Conservation (phyloP, 1,140 invertebrate genomes). For the Protaetia brevitarsis region DNA sequence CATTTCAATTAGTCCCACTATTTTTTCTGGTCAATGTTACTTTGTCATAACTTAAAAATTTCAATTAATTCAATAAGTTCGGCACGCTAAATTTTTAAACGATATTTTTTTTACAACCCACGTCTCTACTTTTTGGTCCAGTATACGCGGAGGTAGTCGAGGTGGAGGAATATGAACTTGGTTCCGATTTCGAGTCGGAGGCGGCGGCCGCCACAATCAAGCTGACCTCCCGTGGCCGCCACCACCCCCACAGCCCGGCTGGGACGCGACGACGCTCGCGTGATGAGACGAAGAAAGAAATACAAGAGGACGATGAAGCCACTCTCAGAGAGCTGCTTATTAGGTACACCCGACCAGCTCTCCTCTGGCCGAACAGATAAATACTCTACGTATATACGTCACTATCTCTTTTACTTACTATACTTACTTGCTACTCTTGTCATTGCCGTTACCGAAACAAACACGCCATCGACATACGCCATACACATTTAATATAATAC, state of each 20-base stretch:
- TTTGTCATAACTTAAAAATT: not conserved
- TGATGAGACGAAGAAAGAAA: constrained; percentile 51
- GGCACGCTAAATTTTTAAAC: not conserved
- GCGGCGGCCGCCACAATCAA: constrained; percentile 43
- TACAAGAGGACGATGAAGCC: constrained; percentile 76
- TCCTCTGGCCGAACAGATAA: not conserved
- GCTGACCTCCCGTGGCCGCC: constrained; percentile 44
- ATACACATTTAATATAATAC: not conserved
- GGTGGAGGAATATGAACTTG: constrained; percentile 48
- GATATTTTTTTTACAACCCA: not conserved
- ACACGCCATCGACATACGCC: not conserved
- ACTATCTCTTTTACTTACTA: constrained; percentile 12
- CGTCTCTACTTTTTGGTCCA: constrained; percentile 30
- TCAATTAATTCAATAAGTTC: not conserved
- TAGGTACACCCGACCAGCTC: constrained; percentile 58
- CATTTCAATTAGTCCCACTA: not conserved
- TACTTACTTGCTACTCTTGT: not conserved
- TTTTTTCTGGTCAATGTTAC: not conserved
- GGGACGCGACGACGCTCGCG: constrained; percentile 37
- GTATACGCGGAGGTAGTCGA: constrained; percentile 46
- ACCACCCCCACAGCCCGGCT: constrained; percentile 33
- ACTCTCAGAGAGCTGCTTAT: constrained; percentile 82
- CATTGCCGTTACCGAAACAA: not conserved
- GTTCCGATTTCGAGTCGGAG: constrained; percentile 43
- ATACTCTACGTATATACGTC: constrained; percentile 8